Evolutionary conservation across 2,113 vertebrate genomes (phyloP).

Genomic region (Penelope pileata): DNA sequence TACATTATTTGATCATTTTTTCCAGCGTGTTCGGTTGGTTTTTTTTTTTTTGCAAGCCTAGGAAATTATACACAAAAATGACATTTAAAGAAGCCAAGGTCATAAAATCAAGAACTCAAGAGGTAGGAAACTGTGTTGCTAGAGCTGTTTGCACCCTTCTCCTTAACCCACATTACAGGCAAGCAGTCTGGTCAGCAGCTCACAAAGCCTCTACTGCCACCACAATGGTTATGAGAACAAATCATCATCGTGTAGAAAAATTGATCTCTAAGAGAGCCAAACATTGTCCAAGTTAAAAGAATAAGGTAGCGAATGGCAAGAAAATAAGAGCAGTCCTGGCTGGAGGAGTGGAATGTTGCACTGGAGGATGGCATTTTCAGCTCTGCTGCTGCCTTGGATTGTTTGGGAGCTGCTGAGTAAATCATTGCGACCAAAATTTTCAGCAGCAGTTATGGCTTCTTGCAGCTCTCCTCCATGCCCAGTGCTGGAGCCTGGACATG

Average conservation of each 20-base stretch:
- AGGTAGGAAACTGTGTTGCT: not conserved
- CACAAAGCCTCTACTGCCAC: not conserved
- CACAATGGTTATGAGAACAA: not conserved
- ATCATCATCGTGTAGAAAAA: not conserved
- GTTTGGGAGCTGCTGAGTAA: not conserved
- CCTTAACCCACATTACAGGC: not conserved
- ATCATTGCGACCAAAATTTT: not conserved
- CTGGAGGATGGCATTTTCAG: not conserved
- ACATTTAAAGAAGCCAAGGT: conserved; percentile 8
- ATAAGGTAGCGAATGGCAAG: not conserved
- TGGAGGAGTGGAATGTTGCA: not conserved
- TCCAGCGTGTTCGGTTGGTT: not conserved
- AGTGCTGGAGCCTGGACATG: not conserved
- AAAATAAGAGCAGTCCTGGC: not conserved
- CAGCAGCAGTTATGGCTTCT: not conserved
- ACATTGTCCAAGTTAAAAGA: not conserved
- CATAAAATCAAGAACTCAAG: not conserved
- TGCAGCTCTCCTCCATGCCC: not conserved
- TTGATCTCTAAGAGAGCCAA: not conserved
- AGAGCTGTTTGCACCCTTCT: not conserved
- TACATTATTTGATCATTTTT: not conserved
- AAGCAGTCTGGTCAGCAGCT: not conserved
- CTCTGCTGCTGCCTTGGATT: not conserved
- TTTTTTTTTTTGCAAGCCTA: not conserved
- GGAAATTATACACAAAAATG: not conserved